Percentiles rank a stretch among this genome's conserved stretches.
phyloP scores from a whole-genome alignment of 2,888 invertebrate genomes.

The Lamellibrachia satsuma region DNA sequence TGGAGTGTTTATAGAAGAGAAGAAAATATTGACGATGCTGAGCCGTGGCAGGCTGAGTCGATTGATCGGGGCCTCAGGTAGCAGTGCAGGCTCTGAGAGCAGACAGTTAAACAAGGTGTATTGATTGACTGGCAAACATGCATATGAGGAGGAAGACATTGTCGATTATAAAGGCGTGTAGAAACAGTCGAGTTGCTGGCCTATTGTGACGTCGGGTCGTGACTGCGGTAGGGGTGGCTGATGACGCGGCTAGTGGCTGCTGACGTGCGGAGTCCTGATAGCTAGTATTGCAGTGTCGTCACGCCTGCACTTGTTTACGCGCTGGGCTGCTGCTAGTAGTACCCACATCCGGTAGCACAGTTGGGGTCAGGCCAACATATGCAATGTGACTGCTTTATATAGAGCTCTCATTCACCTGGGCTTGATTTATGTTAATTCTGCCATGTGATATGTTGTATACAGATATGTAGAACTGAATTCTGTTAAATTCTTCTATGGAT shows the following conservation, averaged over 20 bases:
- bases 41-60: neutral
- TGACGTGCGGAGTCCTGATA: neutral
- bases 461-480: neutral
- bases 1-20: conserved; percentile 3
- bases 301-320: conserved; percentile 13
- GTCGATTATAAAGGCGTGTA: conserved; percentile 1
- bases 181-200: neutral
- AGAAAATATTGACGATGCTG: conserved; percentile 5
- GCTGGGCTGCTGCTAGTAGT: neutral
- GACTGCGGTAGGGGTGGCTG: neutral
- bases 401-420: conserved; percentile 8
- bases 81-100: neutral
- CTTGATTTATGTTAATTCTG: conserved; percentile 17
- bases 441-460: neutral
- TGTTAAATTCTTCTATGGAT: neutral
- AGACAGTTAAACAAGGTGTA: conserved; percentile 17
- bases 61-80: conserved; percentile 10
- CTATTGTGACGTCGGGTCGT: conserved; percentile 12
- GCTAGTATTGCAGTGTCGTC: neutral
- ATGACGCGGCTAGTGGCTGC: neutral
- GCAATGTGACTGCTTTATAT: conserved; percentile 17
- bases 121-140: neutral
- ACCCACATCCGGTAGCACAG: conserved; percentile 17
- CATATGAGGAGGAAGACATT: conserved; percentile 17
- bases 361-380: neutral